Base-by-base conservation (phyloP, 2,113 vertebrate species). In the Meleagris gallopavo region DNA sequence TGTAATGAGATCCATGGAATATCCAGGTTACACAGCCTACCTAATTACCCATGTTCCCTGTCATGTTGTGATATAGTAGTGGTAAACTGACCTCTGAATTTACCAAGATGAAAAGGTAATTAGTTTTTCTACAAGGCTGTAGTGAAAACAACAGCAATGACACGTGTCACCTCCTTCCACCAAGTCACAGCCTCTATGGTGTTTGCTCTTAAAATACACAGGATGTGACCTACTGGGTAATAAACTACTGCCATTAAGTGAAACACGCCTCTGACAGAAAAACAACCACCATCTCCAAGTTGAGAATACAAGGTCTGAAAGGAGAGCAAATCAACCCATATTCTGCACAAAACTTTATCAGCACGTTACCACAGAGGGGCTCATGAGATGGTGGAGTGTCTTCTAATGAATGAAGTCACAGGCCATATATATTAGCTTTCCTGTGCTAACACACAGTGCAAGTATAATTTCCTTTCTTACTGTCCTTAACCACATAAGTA, bases 21-120 rank as follows among this genome's bases (percentile, higher is more conserved):
- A 98, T 98, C 98, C 98, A 98, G 98, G 98, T 98, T 98, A 98
- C 98, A 98, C 97, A 98, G 98, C 96, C 97, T 97, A 98, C 98
- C 98, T 98, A 99, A 98, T 98, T 98, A 98, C 98, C 97, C 96
- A 96, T 97, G 98, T 98, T 96, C 97, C 97, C 97, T 97, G 97
- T 98, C 98, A 98, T 98, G 98, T 98, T 97, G 98, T 98, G 97
- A 98, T 98, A 98, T 98, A 97, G 90, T 98, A 97, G 96, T 97
- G 95, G 97, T 96, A 98, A 98, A 98, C 98, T 98, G 98, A 98
- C 98, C 98, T 98, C 98, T 98, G 97, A 97, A 98, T 98, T 98
- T 97, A 98, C 95, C 98, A 97, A 98, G 98, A 98, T 98, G 98
- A 99, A 98, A 98, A 99, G 98, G 98, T 98, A 98, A 99, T 99